phyloP scores from a whole-genome alignment of 2,888 invertebrate genomes.

The Tetanocera ferruginea region DNA sequence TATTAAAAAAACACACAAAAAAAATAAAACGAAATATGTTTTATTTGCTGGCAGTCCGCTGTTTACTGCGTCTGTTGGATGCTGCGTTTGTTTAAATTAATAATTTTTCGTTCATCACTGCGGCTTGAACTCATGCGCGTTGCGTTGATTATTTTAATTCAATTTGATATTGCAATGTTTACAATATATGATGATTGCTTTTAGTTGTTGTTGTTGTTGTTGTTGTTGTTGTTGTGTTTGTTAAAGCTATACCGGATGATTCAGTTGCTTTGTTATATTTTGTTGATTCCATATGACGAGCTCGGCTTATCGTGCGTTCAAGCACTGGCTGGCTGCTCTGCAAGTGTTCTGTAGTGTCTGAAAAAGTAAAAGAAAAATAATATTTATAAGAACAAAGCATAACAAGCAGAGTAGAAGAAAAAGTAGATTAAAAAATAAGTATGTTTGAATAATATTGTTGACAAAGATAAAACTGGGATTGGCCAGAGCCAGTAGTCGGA shows the following conservation, averaged over 20 bases:
- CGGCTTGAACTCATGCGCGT: not conserved
- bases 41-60: constrained; percentile 5
- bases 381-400: not conserved
- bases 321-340: not conserved
- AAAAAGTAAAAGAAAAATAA: not conserved
- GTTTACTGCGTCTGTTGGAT: not conserved
- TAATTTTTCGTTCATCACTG: constrained; percentile 17
- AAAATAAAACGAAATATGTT: too few species aligned
- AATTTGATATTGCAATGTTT: constrained; percentile 28
- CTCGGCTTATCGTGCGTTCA: constrained; percentile 9
- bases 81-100: constrained; percentile 7
- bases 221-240: not conserved
- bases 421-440: not conserved
- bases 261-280: constrained; percentile 4
- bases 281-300: not conserved
- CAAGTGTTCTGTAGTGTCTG: not conserved
- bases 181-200: not conserved
- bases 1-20: not conserved
- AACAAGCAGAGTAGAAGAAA: not conserved
- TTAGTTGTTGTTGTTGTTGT: not conserved
- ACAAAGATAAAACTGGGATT: not conserved
- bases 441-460: constrained; percentile 1
- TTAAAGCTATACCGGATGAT: constrained; percentile 17
- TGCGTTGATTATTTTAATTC: constrained; percentile 3
- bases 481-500: not conserved